phyloP scores from a whole-genome alignment of 2,113 vertebrate genomes.

The Coptodon bakossiorum region DNA sequence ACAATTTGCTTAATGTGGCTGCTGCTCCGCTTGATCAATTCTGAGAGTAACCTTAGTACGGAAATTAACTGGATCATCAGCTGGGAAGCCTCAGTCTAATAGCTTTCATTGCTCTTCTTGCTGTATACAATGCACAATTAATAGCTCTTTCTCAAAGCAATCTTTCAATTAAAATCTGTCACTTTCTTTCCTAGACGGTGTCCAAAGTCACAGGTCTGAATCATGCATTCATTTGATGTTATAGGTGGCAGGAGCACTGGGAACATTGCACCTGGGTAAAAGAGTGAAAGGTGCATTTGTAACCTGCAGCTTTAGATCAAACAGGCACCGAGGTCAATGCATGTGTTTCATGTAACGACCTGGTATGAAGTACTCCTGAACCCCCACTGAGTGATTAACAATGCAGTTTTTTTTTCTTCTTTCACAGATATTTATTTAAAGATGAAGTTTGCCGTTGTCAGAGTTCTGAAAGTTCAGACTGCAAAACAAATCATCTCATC shows the following conservation, averaged over 20 bases:
- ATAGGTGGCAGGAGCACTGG: not conserved
- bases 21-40: not conserved
- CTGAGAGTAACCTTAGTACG: not conserved
- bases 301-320: not conserved
- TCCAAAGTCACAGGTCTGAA: not conserved
- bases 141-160: not conserved
- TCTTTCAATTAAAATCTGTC: not conserved
- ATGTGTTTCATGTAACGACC: fast-evolving
- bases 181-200: not conserved
- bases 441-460: not conserved
- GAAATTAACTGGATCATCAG: not conserved
- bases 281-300: not conserved
- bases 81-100: not conserved
- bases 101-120: not conserved
- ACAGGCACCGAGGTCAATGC: not conserved
- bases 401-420: not conserved
- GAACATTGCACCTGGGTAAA: not conserved
- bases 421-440: not conserved
- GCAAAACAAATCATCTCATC: not conserved
- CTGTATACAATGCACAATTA: not conserved
- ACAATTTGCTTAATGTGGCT: not conserved
- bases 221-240: not conserved
- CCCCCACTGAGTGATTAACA: not conserved
- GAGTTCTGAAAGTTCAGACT: not conserved
- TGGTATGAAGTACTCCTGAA: not conserved